Conservation (phyloP, 2,888 invertebrate genomes). For the Villa cingulata region DNA sequence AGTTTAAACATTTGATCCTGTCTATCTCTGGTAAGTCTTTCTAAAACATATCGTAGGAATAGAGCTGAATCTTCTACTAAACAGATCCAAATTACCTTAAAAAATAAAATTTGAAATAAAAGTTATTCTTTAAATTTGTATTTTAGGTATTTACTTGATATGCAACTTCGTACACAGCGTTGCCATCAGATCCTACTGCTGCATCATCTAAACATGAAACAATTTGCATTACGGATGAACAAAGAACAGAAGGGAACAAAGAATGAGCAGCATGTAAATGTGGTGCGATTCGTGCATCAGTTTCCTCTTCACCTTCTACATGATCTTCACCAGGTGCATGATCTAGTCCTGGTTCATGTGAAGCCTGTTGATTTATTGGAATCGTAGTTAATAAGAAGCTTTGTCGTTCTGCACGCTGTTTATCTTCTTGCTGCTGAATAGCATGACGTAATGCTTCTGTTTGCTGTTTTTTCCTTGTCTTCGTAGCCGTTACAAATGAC, state of each 20-base stretch:
- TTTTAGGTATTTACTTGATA: conserved; percentile 53
- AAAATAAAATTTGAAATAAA: not conserved
- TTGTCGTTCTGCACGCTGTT: conserved; percentile 85
- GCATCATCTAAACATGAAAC: conserved; percentile 91
- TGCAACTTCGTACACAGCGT: conserved; percentile 93
- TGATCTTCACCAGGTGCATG: conserved; percentile 74
- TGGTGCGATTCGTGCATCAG: conserved; percentile 59
- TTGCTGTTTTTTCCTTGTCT: conserved; percentile 97
- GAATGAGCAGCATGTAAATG: conserved; percentile 87
- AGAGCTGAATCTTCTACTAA: conserved; percentile 95
- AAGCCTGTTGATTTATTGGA: conserved; percentile 87
- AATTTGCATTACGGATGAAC: conserved; percentile 90
- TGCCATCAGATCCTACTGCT: conserved; percentile 85
- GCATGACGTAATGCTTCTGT: conserved; percentile 95
- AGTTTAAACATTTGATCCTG: conserved; percentile 91
- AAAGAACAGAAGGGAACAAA: conserved; percentile 90
- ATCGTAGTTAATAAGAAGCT: conserved; percentile 92
- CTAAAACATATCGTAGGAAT: conserved; percentile 89
- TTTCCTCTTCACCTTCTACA: conserved; percentile 64
- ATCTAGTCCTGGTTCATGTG: conserved; percentile 85
- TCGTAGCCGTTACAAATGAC: conserved; percentile 93
- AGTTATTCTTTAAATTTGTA: not conserved
- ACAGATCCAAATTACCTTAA: conserved; percentile 91
- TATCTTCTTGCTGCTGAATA: conserved; percentile 88
- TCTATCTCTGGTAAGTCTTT: conserved; percentile 83